Percentiles rank a stretch among this genome's conserved stretches.
Conservation (phyloP, 2,888 invertebrate genomes). For the Hydraecia micacea region DNA sequence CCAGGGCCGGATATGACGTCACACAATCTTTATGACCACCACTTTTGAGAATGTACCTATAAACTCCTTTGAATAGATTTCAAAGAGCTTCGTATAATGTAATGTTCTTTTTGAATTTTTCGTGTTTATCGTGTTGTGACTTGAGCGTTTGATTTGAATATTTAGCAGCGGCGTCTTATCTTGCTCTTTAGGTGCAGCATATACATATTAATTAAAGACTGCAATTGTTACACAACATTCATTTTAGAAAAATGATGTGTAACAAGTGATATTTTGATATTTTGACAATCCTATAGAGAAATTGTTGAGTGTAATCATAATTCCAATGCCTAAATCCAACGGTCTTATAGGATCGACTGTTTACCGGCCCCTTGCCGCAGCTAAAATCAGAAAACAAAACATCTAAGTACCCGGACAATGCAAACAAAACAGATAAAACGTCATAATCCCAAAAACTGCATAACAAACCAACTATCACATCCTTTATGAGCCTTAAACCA, state of each 20-base stretch:
- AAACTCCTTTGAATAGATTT: conserved; percentile 63
- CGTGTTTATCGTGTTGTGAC: conserved; percentile 27
- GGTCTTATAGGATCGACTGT: background rate
- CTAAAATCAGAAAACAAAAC: conserved; percentile 12
- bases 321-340: background rate
- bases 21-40: conserved; percentile 62
- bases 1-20: conserved; percentile 63
- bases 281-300: background rate
- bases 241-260: too few relatives aligned
- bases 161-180: conserved; percentile 7
- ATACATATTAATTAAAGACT: background rate
- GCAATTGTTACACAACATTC: too few relatives aligned
- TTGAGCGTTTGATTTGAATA: conserved; percentile 4
- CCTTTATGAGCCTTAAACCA: conserved; percentile 44
- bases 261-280: background rate
- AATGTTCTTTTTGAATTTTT: conserved; percentile 41
- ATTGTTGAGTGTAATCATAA: background rate
- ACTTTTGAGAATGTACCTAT: conserved; percentile 57
- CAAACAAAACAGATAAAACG: conserved; percentile 33
- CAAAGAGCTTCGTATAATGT: conserved; percentile 43
- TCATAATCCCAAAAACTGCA: conserved; percentile 43
- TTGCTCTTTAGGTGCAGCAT: background rate
- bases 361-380: background rate
- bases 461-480: conserved; percentile 42
- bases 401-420: background rate